phyloP scores from a whole-genome alignment of 2,888 invertebrate genomes.

The Deilephila elpenor region DNA sequence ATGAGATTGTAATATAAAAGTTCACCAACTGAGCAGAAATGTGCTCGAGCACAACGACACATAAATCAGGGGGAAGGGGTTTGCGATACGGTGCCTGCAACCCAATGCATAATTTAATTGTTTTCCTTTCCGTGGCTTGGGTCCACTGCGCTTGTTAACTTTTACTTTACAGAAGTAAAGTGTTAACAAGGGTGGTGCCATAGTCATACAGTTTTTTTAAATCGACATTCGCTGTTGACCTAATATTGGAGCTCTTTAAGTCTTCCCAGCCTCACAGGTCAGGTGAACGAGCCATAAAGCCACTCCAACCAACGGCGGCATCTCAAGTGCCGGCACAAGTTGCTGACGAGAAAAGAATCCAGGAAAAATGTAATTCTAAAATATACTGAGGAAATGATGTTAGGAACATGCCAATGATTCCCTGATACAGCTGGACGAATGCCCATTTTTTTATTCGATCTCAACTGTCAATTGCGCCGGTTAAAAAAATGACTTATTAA shows the following conservation, averaged over 20 bases:
- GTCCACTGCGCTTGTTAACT: neutral
- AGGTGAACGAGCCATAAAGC: neutral
- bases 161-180: conserved; percentile 6
- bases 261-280: neutral
- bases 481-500: neutral
- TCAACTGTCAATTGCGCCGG: neutral
- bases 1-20: conserved; percentile 42
- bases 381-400: neutral
- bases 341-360: neutral
- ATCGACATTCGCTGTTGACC: conserved; percentile 8
- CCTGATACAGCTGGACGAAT: neutral
- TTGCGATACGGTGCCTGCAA: conserved; percentile 42
- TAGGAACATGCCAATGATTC: neutral
- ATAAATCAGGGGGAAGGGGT: conserved; percentile 55
- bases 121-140: conserved; percentile 16
- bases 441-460: neutral
- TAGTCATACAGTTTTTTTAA: neutral
- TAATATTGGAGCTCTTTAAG: neutral
- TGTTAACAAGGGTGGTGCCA: neutral
- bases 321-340: neutral
- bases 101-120: conserved; percentile 50
- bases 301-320: neutral
- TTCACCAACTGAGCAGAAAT: conserved; percentile 41
- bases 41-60: conserved; percentile 44
- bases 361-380: neutral